phyloP scores from a whole-genome alignment of 30 jellyfish, hydroid and myxozoan genomes.

The Morbakka virulenta region DNA sequence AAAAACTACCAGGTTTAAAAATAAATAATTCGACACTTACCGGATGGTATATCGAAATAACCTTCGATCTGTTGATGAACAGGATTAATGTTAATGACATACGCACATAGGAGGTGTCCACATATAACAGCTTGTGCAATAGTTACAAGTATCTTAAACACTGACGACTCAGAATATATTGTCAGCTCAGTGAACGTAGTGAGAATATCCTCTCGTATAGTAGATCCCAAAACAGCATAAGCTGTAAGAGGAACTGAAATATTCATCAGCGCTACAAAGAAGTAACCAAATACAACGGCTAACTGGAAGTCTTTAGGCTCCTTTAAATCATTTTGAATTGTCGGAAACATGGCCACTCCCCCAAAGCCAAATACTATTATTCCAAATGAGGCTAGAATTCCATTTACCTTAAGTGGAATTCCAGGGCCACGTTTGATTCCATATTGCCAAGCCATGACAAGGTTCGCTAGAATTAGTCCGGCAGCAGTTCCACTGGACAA shows the following conservation, averaged over 20 bases:
- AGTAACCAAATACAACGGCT: slow-evolving; percentile 86
- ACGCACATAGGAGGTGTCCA: slow-evolving; percentile 92
- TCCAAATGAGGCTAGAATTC: slow-evolving; percentile 85
- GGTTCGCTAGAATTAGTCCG: slow-evolving; percentile 52
- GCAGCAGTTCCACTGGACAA: slow-evolving; percentile 84
- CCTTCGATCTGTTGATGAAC: slow-evolving; percentile 94
- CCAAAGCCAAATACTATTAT: slow-evolving; percentile 91
- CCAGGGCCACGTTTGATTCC: slow-evolving; percentile 70
- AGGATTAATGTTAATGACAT: slow-evolving; percentile 89
- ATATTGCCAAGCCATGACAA: slow-evolving; percentile 71
- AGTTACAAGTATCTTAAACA: slow-evolving; percentile 56
- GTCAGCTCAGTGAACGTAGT: slow-evolving; percentile 71
- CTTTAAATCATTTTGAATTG: slow-evolving; percentile 85
- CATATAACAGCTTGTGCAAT: slow-evolving; percentile 81
- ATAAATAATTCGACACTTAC: slow-evolving; percentile 42
- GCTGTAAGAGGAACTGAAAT: slow-evolving; percentile 73
- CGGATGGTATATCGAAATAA: slow-evolving; percentile 73
- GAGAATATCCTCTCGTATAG: slow-evolving; percentile 76
- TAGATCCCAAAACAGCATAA: slow-evolving; percentile 70
- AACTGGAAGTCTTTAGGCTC: slow-evolving; percentile 85
- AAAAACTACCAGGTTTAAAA: not conserved
- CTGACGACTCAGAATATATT: slow-evolving; percentile 49
- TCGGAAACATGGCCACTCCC: slow-evolving; percentile 91
- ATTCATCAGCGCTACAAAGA: slow-evolving; percentile 71
- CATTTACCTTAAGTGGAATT: slow-evolving; percentile 43